These are phyloP conservation scores for Watersipora subatra DNA, from an alignment of 1,140 invertebrate species.

Conservation along the genomic window DNA sequence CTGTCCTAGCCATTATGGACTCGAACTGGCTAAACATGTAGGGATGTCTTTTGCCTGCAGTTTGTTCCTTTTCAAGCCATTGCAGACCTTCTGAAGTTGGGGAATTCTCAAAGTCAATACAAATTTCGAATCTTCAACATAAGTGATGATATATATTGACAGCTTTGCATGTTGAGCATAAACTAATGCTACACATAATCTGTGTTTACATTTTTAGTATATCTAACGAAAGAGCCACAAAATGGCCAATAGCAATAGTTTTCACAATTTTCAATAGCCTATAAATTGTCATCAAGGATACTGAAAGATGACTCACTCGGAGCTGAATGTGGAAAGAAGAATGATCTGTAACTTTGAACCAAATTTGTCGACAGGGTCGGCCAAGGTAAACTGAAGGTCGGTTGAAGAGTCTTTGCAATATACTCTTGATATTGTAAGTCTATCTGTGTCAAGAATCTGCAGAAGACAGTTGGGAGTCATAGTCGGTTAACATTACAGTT, in stretches of 20 bases:
- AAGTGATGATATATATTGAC: neutral
- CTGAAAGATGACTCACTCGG: no score
- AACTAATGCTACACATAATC: no score
- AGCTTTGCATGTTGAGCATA: neutral
- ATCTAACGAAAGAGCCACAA: no score
- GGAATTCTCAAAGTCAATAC: constrained; percentile 32
- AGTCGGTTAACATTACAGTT: neutral
- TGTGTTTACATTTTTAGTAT: no score
- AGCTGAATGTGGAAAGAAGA: constrained; percentile 46
- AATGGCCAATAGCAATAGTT: no score
- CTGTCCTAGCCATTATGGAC: constrained; percentile 69
- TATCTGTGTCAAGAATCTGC: constrained; percentile 63
- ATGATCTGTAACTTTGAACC: constrained; percentile 62
- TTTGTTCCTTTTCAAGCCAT: constrained; percentile 75
- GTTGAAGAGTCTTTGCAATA: constrained; percentile 44
- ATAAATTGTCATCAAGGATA: no score
- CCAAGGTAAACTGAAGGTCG: constrained; percentile 50
- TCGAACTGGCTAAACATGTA: constrained; percentile 84
- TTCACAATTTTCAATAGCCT: no score
- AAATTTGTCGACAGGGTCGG: constrained; percentile 50
- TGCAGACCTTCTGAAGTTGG: constrained; percentile 56
- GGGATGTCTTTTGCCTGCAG: constrained; percentile 68
- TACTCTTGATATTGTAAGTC: constrained; percentile 50
- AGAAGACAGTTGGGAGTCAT: constrained; percentile 19
- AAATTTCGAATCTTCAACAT: constrained; percentile 16